These are phyloP conservation scores for Pagetopsis macropterus DNA, from an alignment of 2,797 vertebrate genomes.

Conservation along the genomic window DNA sequence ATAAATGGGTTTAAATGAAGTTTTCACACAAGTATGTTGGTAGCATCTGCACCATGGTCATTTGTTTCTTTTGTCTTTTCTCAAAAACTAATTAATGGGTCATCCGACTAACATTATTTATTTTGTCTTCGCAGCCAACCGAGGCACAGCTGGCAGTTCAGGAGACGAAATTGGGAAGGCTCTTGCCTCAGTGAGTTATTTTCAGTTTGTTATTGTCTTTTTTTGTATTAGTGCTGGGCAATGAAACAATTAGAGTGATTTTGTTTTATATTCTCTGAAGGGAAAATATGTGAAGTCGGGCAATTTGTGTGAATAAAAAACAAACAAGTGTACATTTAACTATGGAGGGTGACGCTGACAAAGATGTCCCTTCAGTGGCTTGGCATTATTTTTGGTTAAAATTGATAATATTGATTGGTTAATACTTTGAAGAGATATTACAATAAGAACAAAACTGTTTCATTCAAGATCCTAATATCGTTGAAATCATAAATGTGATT, in stretches of 20 bases:
- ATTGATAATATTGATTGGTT: background rate
- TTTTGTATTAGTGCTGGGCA: constrained; percentile 47
- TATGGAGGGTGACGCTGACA: background rate
- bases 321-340: constrained; percentile 15
- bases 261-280: constrained; percentile 37
- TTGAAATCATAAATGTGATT: background rate
- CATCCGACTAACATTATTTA: constrained; percentile 52
- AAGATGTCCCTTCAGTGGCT: background rate
- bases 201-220: constrained; percentile 32
- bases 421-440: background rate
- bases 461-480: background rate
- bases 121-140: constrained; percentile 83
- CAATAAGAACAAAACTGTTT: background rate
- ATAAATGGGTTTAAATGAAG: background rate
- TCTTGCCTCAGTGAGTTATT: constrained; percentile 93
- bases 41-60: constrained; percentile 19
- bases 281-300: constrained; percentile 13
- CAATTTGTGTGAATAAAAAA: constrained; percentile 8
- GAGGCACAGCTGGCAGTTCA: constrained; percentile 93
- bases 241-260: constrained; percentile 41
- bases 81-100: constrained; percentile 46
- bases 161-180: constrained; percentile 99
- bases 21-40: constrained; percentile 3
- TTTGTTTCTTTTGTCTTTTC: background rate
- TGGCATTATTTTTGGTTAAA: background rate